Percentiles rank a stretch among this genome's conserved stretches.
These are phyloP conservation scores for Cebuella pygmaea DNA, from an alignment of 2,797 vertebrate species.

Conservation along the genomic window DNA sequence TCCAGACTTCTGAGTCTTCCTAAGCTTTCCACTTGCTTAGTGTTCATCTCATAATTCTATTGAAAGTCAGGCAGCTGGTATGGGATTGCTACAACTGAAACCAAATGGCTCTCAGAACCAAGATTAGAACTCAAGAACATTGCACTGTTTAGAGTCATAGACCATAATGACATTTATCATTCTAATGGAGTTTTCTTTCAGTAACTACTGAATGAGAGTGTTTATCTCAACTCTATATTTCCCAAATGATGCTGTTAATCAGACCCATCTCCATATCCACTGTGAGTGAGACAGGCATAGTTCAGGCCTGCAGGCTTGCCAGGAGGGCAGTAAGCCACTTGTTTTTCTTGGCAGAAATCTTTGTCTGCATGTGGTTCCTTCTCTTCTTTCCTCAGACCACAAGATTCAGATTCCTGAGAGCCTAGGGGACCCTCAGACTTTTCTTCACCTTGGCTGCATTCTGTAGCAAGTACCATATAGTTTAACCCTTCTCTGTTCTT, in stretches of 20 bases:
- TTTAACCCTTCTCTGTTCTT: constrained; percentile 86
- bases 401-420: constrained; percentile 38
- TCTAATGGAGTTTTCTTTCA: constrained; percentile 3
- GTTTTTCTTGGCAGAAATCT: constrained; percentile 71
- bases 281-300: constrained; percentile 73
- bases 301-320: constrained; percentile 54
- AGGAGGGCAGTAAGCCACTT: constrained; percentile 35
- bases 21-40: background rate
- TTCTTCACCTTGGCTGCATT: constrained; percentile 54
- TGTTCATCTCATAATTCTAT: constrained; percentile 1
- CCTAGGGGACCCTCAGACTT: constrained; percentile 65
- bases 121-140: constrained; percentile 22
- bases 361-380: constrained; percentile 60
- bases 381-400: constrained; percentile 68
- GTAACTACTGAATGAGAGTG: background rate
- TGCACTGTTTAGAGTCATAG: background rate
- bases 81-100: background rate
- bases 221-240: constrained; percentile 12
- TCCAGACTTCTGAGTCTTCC: background rate
- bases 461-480: constrained; percentile 85
- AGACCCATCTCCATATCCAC: constrained; percentile 58
- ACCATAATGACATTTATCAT: background rate
- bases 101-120: background rate
- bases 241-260: constrained; percentile 51
- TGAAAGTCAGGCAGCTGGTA: background rate